Base-by-base conservation (phyloP, 2,888 invertebrate genomes). In the Ennomos quercinarius region DNA sequence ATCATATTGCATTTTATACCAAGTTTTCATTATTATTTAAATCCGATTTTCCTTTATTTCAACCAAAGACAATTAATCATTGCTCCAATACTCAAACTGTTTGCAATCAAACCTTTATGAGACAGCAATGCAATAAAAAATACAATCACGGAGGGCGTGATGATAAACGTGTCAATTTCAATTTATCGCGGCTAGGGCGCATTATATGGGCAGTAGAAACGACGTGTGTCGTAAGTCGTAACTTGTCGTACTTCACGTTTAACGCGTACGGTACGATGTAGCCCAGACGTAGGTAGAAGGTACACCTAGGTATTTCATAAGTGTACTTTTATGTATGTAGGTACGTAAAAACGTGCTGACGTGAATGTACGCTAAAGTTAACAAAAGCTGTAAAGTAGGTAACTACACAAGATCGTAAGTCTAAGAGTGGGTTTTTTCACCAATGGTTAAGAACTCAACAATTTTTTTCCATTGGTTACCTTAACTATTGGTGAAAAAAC, bases 141-240 rank as follows among this genome's bases (percentile, higher is more conserved):
- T 78, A 81, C 81, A 85, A 87, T 86, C 87, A 83, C 81, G 68
- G 47, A 75, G 72, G 69, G 74, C 76, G 76, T 69, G 82, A 84
- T 84, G 86, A 84, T 83, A 83, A 81, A 84, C 73, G 80, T 80
- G 77, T 75, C 86, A 83, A 81, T 86, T 85, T 86, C 86, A 87
- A 86, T 88, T 85, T 84, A 86, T 85, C 80, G 82, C 77, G 76
- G 76, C 78, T 73, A 77, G 71, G 73, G 73, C 81, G 72, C 78
- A 79, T 86, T 87, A 85, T 83, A 82, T 78, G 83, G 80, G 73
- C 81, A 70, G 75, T 75, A 82, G 77, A 77, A 79, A 77, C 78
- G 78, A 77, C 72, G 76, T 64, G 63, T 62, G 80, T 77, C 84
- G 84, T 87, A 86, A 84, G 80, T 77, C 84, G 85, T 87, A 86